Evolutionary conservation across 2,797 vertebrate species (phyloP).

Genomic region (Sebastiscus tertius): DNA sequence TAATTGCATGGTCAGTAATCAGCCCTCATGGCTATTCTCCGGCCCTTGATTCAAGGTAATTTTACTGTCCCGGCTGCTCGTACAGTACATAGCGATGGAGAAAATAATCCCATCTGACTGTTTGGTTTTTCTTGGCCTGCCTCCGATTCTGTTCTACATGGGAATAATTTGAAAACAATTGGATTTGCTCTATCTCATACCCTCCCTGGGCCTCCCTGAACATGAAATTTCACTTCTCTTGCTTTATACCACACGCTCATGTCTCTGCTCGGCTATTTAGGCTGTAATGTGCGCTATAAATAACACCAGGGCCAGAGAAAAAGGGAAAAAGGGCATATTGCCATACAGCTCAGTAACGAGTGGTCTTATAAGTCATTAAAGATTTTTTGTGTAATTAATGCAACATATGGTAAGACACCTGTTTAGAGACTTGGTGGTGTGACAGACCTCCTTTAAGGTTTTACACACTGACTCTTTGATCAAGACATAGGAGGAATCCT

Average conservation of each 20-base stretch:
- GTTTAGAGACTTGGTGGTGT: constrained; percentile 46
- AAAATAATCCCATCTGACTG: constrained; percentile 63
- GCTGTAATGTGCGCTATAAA: constrained; percentile 56
- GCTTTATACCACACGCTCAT: constrained; percentile 29
- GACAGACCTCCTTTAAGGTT: constrained; percentile 23
- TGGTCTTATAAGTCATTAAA: constrained; percentile 66
- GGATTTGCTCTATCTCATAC: constrained; percentile 49
- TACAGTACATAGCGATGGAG: constrained; percentile 20
- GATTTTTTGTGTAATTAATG: constrained; percentile 71
- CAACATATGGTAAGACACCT: constrained; percentile 78
- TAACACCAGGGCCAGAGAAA: constrained; percentile 37
- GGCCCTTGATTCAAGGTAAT: constrained; percentile 29
- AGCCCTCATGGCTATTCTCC: constrained; percentile 24
- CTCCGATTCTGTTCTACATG: constrained; percentile 60
- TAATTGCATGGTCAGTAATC: constrained; percentile 46
- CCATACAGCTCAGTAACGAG: constrained; percentile 54
- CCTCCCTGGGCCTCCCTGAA: constrained; percentile 43
- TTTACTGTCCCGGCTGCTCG: constrained; percentile 25
- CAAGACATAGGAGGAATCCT: constrained; percentile 1
- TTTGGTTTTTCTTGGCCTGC: constrained; percentile 17
- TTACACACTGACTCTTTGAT: constrained; percentile 14
- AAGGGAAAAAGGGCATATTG: constrained; percentile 43
- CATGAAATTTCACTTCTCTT: constrained; percentile 67
- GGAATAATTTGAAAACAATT: constrained; percentile 73
- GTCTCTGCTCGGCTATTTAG: constrained; percentile 39